Evolutionary conservation across 2,113 vertebrate species (phyloP).

Genomic region (Mirza zaza): DNA sequence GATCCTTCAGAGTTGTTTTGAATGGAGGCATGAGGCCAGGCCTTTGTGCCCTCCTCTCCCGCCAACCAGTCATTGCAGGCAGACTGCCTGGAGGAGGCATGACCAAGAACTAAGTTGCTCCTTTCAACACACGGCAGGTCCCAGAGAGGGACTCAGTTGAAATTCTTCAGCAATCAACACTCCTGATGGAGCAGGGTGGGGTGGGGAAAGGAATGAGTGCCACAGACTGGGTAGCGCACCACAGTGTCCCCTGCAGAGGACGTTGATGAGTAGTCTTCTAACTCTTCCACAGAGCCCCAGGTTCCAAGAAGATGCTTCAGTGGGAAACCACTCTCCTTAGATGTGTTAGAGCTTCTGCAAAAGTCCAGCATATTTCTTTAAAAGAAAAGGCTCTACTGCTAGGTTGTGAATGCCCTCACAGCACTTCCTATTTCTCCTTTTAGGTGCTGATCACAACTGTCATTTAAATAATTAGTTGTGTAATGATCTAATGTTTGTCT

Average conservation of each 20-base stretch:
- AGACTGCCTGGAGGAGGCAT: not conserved
- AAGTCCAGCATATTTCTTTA: not conserved
- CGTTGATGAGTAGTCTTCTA: not conserved
- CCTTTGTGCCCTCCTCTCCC: not conserved
- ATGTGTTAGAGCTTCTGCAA: not conserved
- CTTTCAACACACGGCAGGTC: not conserved
- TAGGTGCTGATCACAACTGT: not conserved
- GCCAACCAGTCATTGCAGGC: not conserved
- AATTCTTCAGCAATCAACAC: not conserved
- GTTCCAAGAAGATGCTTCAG: not conserved
- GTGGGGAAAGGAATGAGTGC: not conserved
- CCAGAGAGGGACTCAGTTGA: not conserved
- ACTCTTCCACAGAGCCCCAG: not conserved
- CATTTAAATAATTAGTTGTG: conserved; percentile 7
- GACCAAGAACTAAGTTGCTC: not conserved
- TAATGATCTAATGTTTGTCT: not conserved
- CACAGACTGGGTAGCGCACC: no score
- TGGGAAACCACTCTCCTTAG: not conserved
- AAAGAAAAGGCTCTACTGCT: not conserved
- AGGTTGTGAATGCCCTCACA: not conserved
- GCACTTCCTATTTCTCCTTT: not conserved
- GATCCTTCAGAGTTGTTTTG: not conserved
- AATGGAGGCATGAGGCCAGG: not conserved
- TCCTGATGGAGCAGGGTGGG: not conserved
- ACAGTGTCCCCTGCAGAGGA: not conserved